These are phyloP conservation scores for Acanthosepion lycidas DNA, from an alignment of 2,888 invertebrate species.

Conservation along the genomic window DNA sequence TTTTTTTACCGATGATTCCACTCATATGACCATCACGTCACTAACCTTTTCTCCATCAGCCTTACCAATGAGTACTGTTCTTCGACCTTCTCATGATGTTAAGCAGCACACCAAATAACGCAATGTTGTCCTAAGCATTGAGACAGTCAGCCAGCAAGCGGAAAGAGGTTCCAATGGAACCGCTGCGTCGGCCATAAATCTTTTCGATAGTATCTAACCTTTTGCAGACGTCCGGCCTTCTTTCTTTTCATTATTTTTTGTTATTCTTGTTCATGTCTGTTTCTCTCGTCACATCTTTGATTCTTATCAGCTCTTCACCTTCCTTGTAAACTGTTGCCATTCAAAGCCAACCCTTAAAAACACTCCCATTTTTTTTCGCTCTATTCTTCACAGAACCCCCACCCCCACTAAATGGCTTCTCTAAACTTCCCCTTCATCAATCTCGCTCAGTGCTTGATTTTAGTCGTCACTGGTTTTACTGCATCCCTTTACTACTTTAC, in stretches of 20 bases:
- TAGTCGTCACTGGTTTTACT: too few species aligned
- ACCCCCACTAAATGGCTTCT: too few species aligned
- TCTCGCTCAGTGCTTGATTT: too few species aligned
- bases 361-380: neutral
- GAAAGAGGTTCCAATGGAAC: conserved; percentile 17
- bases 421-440: too few species aligned
- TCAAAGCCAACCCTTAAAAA: neutral
- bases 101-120: neutral
- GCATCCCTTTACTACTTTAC: too few species aligned
- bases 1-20: too few species aligned
- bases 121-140: neutral
- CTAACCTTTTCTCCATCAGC: too few species aligned
- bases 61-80: too few species aligned
- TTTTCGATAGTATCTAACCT: neutral
- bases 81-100: neutral
- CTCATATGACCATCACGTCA: too few species aligned
- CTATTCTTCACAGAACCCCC: too few species aligned
- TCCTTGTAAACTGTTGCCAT: neutral
- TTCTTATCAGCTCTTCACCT: neutral
- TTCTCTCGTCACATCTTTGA: neutral
- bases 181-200: neutral
- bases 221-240: conserved; percentile 3
- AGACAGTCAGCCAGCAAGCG: neutral
- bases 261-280: neutral
- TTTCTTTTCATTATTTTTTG: neutral